A percentile compares a stretch with the other conserved stretches of the same genome.
These are phyloP conservation scores for Orchesella flavescens DNA, from an alignment of 2,888 invertebrate species.

Conservation along the genomic window DNA sequence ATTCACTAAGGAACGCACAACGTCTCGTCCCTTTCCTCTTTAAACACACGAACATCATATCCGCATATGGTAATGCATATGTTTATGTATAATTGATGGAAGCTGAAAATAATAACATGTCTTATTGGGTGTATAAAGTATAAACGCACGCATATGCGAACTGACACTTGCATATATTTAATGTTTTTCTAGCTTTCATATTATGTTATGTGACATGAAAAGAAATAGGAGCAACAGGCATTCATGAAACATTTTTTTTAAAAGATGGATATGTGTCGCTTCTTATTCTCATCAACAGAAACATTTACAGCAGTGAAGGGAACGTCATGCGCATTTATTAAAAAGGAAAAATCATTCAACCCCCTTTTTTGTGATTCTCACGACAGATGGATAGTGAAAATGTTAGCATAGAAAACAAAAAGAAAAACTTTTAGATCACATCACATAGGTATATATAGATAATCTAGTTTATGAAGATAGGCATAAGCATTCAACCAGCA, in stretches of 20 bases:
- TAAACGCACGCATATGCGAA: not conserved
- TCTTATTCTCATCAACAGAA: not conserved
- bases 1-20: not conserved
- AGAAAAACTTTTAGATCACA: too few species aligned
- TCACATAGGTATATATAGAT: too few species aligned
- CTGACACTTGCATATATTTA: not conserved
- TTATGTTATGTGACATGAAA: constrained; percentile 7
- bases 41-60: not conserved
- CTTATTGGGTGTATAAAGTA: too few species aligned
- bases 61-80: not conserved
- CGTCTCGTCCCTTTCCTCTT: not conserved
- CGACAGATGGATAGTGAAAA: constrained; percentile 16
- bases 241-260: constrained; percentile 2
- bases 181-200: not conserved
- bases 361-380: constrained; percentile 13
- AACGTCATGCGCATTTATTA: not conserved
- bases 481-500: too few species aligned
- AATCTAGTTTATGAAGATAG: too few species aligned
- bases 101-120: too few species aligned
- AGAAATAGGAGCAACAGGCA: constrained; percentile 24
- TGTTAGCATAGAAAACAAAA: too few species aligned
- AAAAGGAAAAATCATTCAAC: not conserved
- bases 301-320: not conserved
- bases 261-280: not conserved
- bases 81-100: constrained; percentile 1